phyloP scores from a whole-genome alignment of 2,888 invertebrate genomes.

The Dolomedes plantarius region DNA sequence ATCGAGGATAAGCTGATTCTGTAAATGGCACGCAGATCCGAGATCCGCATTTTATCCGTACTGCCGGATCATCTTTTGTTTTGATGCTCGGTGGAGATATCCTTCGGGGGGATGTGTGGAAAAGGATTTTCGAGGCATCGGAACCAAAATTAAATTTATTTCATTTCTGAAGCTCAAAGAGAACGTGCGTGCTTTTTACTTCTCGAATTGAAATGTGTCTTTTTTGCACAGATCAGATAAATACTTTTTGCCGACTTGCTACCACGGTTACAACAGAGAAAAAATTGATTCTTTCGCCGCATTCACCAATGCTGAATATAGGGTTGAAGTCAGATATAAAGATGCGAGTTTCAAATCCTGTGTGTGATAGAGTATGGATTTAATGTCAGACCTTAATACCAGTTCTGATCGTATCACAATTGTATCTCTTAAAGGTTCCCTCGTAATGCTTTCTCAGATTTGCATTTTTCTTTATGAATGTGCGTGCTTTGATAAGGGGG shows the following conservation, averaged over 20 bases:
- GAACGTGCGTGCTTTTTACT: not conserved
- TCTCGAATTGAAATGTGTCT: not conserved
- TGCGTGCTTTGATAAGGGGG: too few species aligned
- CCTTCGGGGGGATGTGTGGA: not conserved
- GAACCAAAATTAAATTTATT: slow-evolving; percentile 6
- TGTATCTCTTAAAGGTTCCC: not conserved
- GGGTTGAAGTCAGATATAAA: not conserved
- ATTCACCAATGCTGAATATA: not conserved
- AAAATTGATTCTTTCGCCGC: not conserved
- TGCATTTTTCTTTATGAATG: not conserved
- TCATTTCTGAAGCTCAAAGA: not conserved
- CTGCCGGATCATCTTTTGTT: slow-evolving; percentile 1
- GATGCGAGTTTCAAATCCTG: not conserved
- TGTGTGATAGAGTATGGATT: not conserved
- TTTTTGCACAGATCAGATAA: not conserved
- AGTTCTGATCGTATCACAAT: not conserved
- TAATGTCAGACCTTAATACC: not conserved
- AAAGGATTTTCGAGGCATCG: not conserved
- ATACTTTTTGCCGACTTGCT: not conserved
- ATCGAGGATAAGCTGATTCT: slow-evolving; percentile 2
- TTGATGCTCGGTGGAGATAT: not conserved
- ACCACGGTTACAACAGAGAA: not conserved
- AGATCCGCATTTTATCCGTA: not conserved
- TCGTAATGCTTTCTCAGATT: not conserved
- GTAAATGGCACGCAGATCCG: not conserved